These are phyloP conservation scores for Sinosuthora webbiana DNA, from an alignment of 2,113 vertebrate genomes.

Conservation along the genomic window DNA sequence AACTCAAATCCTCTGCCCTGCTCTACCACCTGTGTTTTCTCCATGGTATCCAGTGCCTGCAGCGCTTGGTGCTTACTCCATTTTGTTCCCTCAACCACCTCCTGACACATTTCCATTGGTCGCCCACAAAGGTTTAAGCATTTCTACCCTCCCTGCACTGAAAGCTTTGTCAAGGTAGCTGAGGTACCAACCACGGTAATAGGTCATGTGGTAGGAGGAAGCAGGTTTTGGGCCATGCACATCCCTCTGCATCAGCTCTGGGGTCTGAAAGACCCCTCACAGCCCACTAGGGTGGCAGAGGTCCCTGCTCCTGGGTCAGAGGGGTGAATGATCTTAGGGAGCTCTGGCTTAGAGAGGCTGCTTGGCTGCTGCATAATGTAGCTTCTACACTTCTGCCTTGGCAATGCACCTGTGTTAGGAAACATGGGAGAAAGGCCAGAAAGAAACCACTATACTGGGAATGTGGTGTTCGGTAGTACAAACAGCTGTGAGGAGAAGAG, in stretches of 20 bases:
- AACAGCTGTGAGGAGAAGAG: neutral
- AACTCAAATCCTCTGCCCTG: neutral
- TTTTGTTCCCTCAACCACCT: neutral
- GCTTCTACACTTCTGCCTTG: neutral
- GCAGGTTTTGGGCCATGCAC: neutral
- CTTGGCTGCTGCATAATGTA: neutral
- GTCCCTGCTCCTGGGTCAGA: neutral
- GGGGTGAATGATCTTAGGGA: neutral
- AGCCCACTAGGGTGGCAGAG: neutral
- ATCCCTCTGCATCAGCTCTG: neutral
- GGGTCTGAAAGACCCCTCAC: neutral
- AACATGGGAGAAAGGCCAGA: neutral
- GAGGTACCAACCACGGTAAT: neutral
- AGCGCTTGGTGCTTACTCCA: neutral
- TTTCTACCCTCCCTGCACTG: neutral
- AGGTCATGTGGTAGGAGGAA: neutral
- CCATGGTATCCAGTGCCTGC: neutral
- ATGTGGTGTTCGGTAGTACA: neutral
- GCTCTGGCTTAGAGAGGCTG: neutral
- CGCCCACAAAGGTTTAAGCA: fast-evolving
- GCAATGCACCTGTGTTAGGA: neutral
- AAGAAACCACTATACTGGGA: neutral
- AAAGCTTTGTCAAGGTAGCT: neutral
- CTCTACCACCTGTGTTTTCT: neutral
- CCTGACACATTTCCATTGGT: neutral